Evolutionary conservation across 2,113 vertebrate genomes (phyloP), one percentile per base, ranked within the genome.

Genomic region (Pitta sordida): DNA sequence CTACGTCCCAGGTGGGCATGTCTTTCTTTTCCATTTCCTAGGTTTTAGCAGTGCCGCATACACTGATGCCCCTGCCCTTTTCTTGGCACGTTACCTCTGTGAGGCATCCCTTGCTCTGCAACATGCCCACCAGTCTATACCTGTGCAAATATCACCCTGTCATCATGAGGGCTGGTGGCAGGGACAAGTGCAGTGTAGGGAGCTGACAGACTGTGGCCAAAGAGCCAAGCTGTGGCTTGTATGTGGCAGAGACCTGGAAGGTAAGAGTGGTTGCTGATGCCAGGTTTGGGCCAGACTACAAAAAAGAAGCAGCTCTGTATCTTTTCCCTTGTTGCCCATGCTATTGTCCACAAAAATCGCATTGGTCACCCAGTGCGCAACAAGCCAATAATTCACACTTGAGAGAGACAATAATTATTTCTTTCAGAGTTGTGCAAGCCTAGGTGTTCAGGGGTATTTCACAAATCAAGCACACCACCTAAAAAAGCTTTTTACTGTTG

Each of bases 121-220:
- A 6, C 1, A 3, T 41, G 15, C 34, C 37, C 53, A 46, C 46
- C 30, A 17, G 52, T 15, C 41, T 60, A 3, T 10, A 8, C 4
- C 1, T 0, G 13, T 13, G 24, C 29, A 24, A 9, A 9, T 7
- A 19, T 43, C 46, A 41, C 0, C 0, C 15, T 27, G 32, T 37
- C 53, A 24, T 30, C 15, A 0, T 56, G 56, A 43, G 48, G 71
- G 51, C 43, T 48, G 30, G 15, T 24, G 37, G 53, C 59, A 29
- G 30, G 60, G 43, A 58, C 13, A 43, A 46, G 17, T 5, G 17
- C 24, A 46, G 36, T 55, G 18, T 1, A 7, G 32, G 34, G 20
- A 75, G 32, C 39, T 62, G 46, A 34, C 22, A n/a, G 32, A 29
- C 24, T 15, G 17, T 17, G 32, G 18, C 32, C 53, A 24, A 58